These are phyloP conservation scores for Corythoichthys intestinalis DNA, from an alignment of 2,113 vertebrate genomes.

Conservation along the genomic window DNA sequence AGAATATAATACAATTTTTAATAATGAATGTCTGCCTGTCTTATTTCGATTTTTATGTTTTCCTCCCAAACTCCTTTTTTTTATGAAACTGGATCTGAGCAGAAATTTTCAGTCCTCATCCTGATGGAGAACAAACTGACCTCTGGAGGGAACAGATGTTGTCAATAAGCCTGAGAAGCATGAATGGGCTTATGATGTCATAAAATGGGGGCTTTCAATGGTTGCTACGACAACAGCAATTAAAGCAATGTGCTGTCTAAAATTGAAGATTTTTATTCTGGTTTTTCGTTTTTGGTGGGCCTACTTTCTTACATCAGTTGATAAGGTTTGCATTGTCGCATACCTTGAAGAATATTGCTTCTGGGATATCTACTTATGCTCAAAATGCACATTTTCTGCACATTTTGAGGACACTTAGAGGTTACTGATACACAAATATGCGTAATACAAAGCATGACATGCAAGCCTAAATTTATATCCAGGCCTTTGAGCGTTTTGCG, in stretches of 20 bases:
- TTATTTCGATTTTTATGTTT: background rate
- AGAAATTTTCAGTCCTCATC: too few species aligned
- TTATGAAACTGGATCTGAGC: too few species aligned
- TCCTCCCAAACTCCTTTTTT: background rate
- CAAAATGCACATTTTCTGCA: background rate
- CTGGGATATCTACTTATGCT: too few species aligned
- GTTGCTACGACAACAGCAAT: too few species aligned
- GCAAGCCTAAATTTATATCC: background rate
- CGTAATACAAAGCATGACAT: background rate
- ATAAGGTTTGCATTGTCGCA: too few species aligned
- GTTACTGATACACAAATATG: background rate
- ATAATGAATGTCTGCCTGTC: background rate
- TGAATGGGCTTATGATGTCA: too few species aligned
- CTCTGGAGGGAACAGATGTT: too few species aligned
- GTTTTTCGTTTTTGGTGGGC: background rate
- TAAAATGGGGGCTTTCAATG: too few species aligned
- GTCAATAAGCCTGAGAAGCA: too few species aligned
- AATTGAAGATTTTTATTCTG: background rate
- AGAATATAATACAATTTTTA: too few species aligned
- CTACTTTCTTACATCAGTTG: background rate
- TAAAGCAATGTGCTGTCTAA: background rate
- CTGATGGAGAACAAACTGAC: too few species aligned
- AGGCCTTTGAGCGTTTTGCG: background rate
- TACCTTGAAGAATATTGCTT: too few species aligned
- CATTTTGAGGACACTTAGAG: background rate